These are phyloP conservation scores for Drosophila stalkeri DNA, from an alignment of 2,888 invertebrate genomes.

Conservation along the genomic window DNA sequence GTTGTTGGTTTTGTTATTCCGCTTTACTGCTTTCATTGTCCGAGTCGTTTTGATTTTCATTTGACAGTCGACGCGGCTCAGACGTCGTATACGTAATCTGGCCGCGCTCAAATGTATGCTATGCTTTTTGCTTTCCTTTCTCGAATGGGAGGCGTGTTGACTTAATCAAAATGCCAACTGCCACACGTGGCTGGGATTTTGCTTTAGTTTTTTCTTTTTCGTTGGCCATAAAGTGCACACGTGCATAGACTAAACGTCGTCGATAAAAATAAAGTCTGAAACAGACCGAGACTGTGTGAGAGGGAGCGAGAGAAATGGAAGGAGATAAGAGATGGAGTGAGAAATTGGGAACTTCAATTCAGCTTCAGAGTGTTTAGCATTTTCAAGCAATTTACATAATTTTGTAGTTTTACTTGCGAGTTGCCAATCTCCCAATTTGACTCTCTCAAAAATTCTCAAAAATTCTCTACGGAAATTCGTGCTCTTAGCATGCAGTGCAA, in stretches of 20 bases:
- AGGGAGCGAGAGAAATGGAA: background rate
- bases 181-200: constrained; percentile 50
- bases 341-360: constrained; percentile 16
- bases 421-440: constrained; percentile 34
- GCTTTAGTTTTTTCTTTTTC: constrained; percentile 35
- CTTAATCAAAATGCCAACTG: constrained; percentile 62
- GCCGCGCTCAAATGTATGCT: constrained; percentile 43
- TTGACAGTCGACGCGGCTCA: constrained; percentile 41
- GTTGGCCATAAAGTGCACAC: constrained; percentile 58
- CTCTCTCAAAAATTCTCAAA: constrained; percentile 2
- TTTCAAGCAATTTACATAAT: constrained; percentile 59
- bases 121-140: constrained; percentile 17
- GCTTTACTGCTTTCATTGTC: constrained; percentile 32
- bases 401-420: constrained; percentile 35
- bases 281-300: background rate
- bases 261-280: constrained; percentile 6
- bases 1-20: constrained; percentile 13
- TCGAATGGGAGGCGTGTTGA: constrained; percentile 30
- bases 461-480: constrained; percentile 4
- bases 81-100: constrained; percentile 45
- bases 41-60: constrained; percentile 55
- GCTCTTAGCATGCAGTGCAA: constrained; percentile 36
- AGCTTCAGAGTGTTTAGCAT: constrained; percentile 51
- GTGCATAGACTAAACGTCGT: constrained; percentile 45
- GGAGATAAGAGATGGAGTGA: constrained; percentile 5